Conservation (phyloP, 2,888 invertebrate genomes). For the Spilosoma lubricipeda region DNA sequence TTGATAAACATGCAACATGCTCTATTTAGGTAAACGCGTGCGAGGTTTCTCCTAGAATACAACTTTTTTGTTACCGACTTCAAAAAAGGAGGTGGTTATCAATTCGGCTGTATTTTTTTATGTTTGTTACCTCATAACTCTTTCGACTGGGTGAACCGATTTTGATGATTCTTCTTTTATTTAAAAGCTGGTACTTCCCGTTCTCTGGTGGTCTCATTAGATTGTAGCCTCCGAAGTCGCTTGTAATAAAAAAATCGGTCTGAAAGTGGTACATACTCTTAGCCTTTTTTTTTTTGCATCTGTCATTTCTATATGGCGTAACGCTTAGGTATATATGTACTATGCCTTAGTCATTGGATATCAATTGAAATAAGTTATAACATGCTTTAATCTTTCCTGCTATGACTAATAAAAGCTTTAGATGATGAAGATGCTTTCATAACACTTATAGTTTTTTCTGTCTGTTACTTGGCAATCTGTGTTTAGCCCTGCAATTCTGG, state of each 20-base stretch:
- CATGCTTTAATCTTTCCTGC: not conserved
- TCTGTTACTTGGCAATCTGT: too few relatives aligned
- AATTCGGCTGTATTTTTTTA: too few relatives aligned
- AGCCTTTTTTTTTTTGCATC: not conserved
- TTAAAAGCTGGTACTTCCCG: too few relatives aligned
- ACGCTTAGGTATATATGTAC: too few relatives aligned
- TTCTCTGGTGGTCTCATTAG: too few relatives aligned
- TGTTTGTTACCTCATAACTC: too few relatives aligned
- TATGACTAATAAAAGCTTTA: not conserved
- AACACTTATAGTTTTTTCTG: not conserved
- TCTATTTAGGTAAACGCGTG: slow-evolving; percentile 32
- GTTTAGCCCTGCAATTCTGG: not conserved
- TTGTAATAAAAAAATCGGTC: not conserved
- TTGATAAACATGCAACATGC: slow-evolving; percentile 42
- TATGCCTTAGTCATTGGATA: too few relatives aligned
- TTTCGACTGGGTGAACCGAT: too few relatives aligned
- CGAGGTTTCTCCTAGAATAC: slow-evolving; percentile 28
- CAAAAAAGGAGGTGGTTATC: too few relatives aligned
- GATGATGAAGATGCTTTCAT: not conserved
- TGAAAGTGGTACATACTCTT: not conserved
- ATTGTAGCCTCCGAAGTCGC: not conserved
- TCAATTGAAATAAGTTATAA: too few relatives aligned
- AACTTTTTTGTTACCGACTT: not conserved
- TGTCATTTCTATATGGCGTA: not conserved
- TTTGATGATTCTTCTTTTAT: too few relatives aligned